These are phyloP conservation scores for Rhagoletis pomonella DNA, from an alignment of 1,140 invertebrate species.

Conservation along the genomic window DNA sequence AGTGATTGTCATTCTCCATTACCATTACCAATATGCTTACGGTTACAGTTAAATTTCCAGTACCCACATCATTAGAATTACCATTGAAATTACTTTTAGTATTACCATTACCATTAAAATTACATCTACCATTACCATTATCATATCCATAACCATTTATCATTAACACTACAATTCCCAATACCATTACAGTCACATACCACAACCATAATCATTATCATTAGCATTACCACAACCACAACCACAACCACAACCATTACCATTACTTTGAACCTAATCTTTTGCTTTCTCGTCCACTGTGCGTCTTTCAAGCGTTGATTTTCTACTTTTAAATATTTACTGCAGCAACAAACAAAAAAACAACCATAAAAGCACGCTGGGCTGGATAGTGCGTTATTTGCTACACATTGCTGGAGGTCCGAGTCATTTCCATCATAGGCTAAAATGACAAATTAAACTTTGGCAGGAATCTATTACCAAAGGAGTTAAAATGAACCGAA, in stretches of 20 bases:
- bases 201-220: neutral
- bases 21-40: too few species aligned
- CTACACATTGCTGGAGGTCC: neutral
- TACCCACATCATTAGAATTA: too few species aligned
- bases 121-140: too few species aligned
- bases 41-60: too few species aligned
- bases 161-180: too few species aligned
- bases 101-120: too few species aligned
- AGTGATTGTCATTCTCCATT: too few species aligned
- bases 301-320: neutral
- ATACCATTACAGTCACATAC: too few species aligned
- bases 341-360: neutral
- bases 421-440: neutral
- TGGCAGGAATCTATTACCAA: constrained; percentile 65
- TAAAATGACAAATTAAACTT: constrained; percentile 72
- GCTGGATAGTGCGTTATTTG: constrained; percentile 1
- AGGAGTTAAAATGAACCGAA: constrained; percentile 58
- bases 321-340: neutral
- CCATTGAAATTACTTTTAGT: too few species aligned
- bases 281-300: neutral
- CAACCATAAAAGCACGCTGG: neutral
- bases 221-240: too few species aligned
- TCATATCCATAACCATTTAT: too few species aligned
- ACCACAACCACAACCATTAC: too few species aligned
- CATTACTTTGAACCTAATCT: neutral